Base-by-base conservation (phyloP, 2,113 vertebrate genomes). In the Panurus biarmicus region DNA sequence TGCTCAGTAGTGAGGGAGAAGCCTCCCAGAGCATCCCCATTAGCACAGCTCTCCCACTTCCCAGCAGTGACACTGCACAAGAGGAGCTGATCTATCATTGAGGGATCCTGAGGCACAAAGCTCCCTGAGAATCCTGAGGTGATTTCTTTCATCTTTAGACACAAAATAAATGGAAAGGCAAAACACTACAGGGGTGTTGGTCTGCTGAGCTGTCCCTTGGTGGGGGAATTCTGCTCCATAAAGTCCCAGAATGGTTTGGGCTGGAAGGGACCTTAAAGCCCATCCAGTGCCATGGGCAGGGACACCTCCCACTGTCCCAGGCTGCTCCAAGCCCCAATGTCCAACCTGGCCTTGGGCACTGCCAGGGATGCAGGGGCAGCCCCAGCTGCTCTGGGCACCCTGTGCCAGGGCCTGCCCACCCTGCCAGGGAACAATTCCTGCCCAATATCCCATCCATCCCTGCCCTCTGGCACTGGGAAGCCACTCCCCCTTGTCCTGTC, bases 181-280 rank as follows among this genome's bases (percentile, higher is more conserved):
- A 78, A 70, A 78, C 20, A 48, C 23, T 6, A 10, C 8, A 58
- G 33, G 14, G 22, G 15, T 14, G 26, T n/a, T 45, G 28, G 11
- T 19, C 47, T 69, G 50, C 8, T 58, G 44, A 69, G 33, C 33
- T 74, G 65, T 21, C 12, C 38, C 35, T 64, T 73, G 38, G 53
- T 44, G 69, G 35, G 29, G 16, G 47, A 40, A 38, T 54, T 67
- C 73, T 42, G 40, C 10, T 60, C 48, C 74, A 35, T 14, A 26
- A 29, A 42, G 9, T 50, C 21, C 17, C 29, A 19, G 21, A 14
- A 2, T 28, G 31, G 31, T 35, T 19, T 79, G 75, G 12, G 35
- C 1, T 7, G 9, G 42, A 56, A 48, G 11, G 7, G 16, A 78
- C 9, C 25, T 19, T 0, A 35, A 31, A 56, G 0, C 3, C 1